These are phyloP conservation scores for Encarsia formosa DNA, from an alignment of 2,888 invertebrate species.

Conservation along the genomic window DNA sequence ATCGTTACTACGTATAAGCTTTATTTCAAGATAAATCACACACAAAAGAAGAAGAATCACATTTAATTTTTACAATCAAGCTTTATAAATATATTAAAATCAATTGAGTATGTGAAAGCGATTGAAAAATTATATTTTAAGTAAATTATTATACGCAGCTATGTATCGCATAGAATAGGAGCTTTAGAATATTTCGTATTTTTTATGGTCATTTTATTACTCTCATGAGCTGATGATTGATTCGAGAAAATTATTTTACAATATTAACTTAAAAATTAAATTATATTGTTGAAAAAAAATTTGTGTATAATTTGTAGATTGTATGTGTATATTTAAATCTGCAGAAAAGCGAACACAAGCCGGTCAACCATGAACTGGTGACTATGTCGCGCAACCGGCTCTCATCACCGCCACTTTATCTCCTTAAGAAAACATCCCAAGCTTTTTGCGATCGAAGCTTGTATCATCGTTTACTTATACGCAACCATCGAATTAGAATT, in stretches of 20 bases:
- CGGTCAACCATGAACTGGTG: slow-evolving; percentile 26
- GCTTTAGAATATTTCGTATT: slow-evolving; percentile 34
- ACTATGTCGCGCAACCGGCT: slow-evolving; percentile 48
- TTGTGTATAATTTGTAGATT: slow-evolving; percentile 22
- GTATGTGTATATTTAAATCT: slow-evolving; percentile 15
- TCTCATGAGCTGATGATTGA: slow-evolving; percentile 18
- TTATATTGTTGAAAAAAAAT: too few relatives aligned
- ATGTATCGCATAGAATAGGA: slow-evolving; percentile 7
- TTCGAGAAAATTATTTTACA: slow-evolving; percentile 1
- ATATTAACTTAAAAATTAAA: too few relatives aligned
- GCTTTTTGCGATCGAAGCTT: background rate
- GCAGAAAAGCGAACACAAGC: slow-evolving; percentile 12
- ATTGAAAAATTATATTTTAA: slow-evolving; percentile 12
- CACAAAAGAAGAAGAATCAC: too few relatives aligned
- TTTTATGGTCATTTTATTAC: slow-evolving; percentile 33
- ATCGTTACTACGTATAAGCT: too few relatives aligned
- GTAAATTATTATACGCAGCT: slow-evolving; percentile 12
- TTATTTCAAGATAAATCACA: too few relatives aligned
- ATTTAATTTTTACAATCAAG: too few relatives aligned
- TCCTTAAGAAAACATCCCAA: slow-evolving; percentile 15
- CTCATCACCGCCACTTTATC: slow-evolving; percentile 42
- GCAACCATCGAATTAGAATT: too few relatives aligned
- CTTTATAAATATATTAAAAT: too few relatives aligned
- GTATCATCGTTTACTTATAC: too few relatives aligned
- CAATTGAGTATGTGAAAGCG: background rate